Conservation (phyloP, 2,888 invertebrate species). For the Cosmorhoe ocellata region DNA sequence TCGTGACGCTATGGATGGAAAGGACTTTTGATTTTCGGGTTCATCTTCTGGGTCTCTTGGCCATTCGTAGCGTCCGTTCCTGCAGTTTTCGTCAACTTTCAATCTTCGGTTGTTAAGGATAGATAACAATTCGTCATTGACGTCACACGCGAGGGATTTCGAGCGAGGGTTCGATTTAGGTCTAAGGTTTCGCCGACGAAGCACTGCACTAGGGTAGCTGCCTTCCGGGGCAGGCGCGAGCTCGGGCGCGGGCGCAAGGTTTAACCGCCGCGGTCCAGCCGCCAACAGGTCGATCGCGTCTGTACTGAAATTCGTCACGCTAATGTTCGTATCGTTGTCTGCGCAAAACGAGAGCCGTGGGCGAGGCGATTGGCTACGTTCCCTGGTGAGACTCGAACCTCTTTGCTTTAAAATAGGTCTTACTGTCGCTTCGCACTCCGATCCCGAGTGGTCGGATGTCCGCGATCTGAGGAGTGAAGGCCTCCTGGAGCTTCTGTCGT, state of each 20-base stretch:
- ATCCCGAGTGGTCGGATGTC: slow-evolving; percentile 79
- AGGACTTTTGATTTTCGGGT: slow-evolving; percentile 55
- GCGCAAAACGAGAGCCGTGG: slow-evolving; percentile 85
- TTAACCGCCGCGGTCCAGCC: slow-evolving; percentile 75
- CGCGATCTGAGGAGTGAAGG: slow-evolving; percentile 81
- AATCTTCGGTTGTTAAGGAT: slow-evolving; percentile 73
- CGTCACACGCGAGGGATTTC: slow-evolving; percentile 74
- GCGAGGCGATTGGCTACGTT: slow-evolving; percentile 84
- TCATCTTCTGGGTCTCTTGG: slow-evolving; percentile 45
- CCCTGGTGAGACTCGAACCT: slow-evolving; percentile 82
- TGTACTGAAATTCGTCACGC: slow-evolving; percentile 73
- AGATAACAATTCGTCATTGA: slow-evolving; percentile 74
- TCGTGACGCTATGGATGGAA: slow-evolving; percentile 86
- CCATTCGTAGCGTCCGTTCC: slow-evolving; percentile 61
- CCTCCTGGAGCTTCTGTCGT: slow-evolving; percentile 80
- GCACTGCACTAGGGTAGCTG: slow-evolving; percentile 71
- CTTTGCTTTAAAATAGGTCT: slow-evolving; percentile 86
- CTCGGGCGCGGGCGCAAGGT: slow-evolving; percentile 59
- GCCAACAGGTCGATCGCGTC: slow-evolving; percentile 73
- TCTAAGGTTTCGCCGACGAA: slow-evolving; percentile 71
- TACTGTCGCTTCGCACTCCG: slow-evolving; percentile 81
- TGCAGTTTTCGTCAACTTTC: slow-evolving; percentile 74
- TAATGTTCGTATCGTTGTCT: slow-evolving; percentile 72
- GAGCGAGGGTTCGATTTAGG: slow-evolving; percentile 72
- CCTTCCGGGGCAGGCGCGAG: slow-evolving; percentile 62